Evolutionary conservation across 2,888 invertebrate genomes (phyloP), one percentile per base, ranked within the genome.

Genomic region (Eupithecia insigniata): DNA sequence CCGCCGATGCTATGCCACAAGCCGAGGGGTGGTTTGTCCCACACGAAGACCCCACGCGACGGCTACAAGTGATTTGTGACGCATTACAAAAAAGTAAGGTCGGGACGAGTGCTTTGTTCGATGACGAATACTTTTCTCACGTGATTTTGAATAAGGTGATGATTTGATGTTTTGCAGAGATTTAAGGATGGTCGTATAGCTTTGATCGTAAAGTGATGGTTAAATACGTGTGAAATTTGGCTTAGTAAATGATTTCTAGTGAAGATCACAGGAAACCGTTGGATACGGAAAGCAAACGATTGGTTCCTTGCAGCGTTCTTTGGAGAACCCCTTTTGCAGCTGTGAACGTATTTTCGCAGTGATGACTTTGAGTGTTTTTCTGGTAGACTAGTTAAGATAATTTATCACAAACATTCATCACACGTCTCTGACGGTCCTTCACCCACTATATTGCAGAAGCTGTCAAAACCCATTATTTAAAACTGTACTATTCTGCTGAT

Each of bases 31-130:
- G 46, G 71, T 30, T 88, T 84, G 88, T 89, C 89, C 90, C 92
- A 91, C 90, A 89, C 90, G 92, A 86, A 82, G 91, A 90, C 92
- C 92, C 92, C 92, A 92, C 92, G 92, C 92, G 87, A 81, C 83
- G 69, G 71, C 55, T 69, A 88, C 90, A 87, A 88, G 90, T 92
- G 92, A 92, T 92, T 92, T 92, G 92, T 88, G 90, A 87, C 85
- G 86, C 84, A 73, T 77, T 76, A 85, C 83, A 86, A 87, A 86
- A 87, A 88, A 86, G 85, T 81, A 73, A 78, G 76, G 70, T 73
- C 66, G 70, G 62, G 66, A 30, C 46, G 26, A 68, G 71, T 55
- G 66, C 60, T 39, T 74, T 72, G 73, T 76, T 71, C 43, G 66
- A 62, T 67, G 60, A 68, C 58, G 67, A 65, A 67, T 71, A 68